Conservation (phyloP, 2,113 vertebrate genomes). For the Actenoides lindsayi region DNA sequence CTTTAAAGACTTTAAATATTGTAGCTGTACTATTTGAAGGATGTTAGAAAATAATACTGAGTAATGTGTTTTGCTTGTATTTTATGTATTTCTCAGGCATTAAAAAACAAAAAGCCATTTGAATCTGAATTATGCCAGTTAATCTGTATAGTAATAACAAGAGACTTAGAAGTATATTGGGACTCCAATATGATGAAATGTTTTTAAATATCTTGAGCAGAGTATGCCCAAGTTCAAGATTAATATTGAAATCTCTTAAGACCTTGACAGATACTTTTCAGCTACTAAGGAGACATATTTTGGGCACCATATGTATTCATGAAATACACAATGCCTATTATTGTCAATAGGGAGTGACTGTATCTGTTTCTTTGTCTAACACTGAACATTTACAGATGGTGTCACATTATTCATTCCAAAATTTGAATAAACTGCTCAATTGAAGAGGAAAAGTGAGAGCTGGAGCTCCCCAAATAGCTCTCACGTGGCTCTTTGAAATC, state of each 20-base stretch:
- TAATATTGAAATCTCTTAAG: neutral
- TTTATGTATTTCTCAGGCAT: neutral
- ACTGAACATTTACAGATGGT: slow-evolving; percentile 49
- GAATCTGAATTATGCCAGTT: neutral
- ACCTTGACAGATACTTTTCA: neutral
- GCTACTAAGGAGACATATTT: neutral
- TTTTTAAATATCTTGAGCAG: neutral
- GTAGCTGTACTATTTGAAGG: neutral
- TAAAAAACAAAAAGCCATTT: neutral
- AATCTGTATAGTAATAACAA: neutral
- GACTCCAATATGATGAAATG: neutral
- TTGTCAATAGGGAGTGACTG: neutral
- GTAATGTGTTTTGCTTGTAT: neutral
- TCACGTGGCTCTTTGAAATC: neutral
- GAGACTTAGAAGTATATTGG: neutral
- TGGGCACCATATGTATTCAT: neutral
- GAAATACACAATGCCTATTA: neutral
- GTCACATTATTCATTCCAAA: slow-evolving; percentile 35
- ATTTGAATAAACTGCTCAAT: slow-evolving; percentile 21
- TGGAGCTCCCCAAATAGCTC: slow-evolving; percentile 18
- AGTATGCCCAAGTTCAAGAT: neutral
- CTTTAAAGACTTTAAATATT: neutral
- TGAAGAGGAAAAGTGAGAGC: slow-evolving; percentile 1
- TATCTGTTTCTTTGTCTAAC: slow-evolving; percentile 17
- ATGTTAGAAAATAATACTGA: neutral